Evolutionary conservation across 2,888 invertebrate species (phyloP), one percentile per base, ranked within the genome.

Genomic region (Melinaea menophilus): DNA sequence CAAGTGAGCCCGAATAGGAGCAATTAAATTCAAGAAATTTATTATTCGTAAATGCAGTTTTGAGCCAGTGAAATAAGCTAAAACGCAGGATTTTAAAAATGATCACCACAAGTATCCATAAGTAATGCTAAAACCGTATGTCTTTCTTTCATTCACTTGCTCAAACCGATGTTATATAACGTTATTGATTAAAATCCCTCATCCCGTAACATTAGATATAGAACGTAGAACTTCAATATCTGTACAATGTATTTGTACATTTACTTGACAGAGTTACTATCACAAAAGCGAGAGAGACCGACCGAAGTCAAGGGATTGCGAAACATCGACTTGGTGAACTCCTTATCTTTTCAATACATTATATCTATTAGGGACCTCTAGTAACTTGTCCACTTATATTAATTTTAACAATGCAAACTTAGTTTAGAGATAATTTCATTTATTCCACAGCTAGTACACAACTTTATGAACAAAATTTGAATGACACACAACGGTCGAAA

Each of bases 341-440:
- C 51, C 79, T 81, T 86, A 86, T 86, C 82, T 87, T 88, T 88
- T 83, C 85, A 79, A 81, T 85, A 84, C 79, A 85, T 85, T 86
- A 89, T 76, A 79, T 81, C 80, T 87, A 86, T 80, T 74, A 79
- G 80, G 81, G 84, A 85, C 81, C 76, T 76, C 81, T 81, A 81
- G 74, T 65, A 78, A 79, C 71, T 74, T 74, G 81, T 79, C 82
- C 84, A 69, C 82, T 80, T 80, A 71, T 56, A 82, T 81, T 84
- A 86, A 81, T 73, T 78, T 82, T 85, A 86, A 88, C 84, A 87
- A 85, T 82, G 82, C 73, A 75, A 80, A 84, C 80, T 85, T 84
- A 87, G 82, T 82, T 81, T 78, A 85, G 78, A 83, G 78, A 77
- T 79, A 76, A 82, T 79, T 77, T 70, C 61, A 75, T 78, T 77